Evolutionary conservation across 2,113 vertebrate species (phyloP), one percentile per base, ranked within the genome.

Genomic region (Sceloporus undulatus): DNA sequence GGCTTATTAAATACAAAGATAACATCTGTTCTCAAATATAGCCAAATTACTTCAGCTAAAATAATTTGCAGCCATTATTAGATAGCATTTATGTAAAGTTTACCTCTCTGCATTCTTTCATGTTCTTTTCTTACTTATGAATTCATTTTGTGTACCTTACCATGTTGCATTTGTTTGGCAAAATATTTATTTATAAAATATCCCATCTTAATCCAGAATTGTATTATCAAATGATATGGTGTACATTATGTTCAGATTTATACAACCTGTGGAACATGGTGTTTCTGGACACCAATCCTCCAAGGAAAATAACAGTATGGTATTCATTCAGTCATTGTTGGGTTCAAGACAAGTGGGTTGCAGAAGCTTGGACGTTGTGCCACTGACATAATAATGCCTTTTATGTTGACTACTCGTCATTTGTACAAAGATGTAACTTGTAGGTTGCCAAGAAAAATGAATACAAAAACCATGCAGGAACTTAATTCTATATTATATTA

Each of bases 1-100:
- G 56, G 56, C 56, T 54, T 85, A 77, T 77, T 66, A 77, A 77
- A 85, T 77, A 77, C 74, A 77, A 65, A 85, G 54, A 27, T 77
- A 23, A 74, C 38, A 77, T 85, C 74, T 85, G 56, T 77, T 77
- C 16, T 85, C 77, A 23, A 77, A 66, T 76, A 10, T 65, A 66
- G 27, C 77, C 34, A 77, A 65, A 77, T 77, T n/a, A 59, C 56
- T 85, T 85, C n/a, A 75, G n/a, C 19, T 27, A 40, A 85, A 85
- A 75, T 40, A 29, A 42, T 85, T 65, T 65, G 10, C 13, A 65
- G 59, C 16, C 34, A 23, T 66, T 40, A 78, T 48, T 78, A 66
- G 27, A n/a, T 25, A 79, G 40, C 16, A 23, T 6, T 65, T 14
- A 9, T 48, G 27, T 40, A 19, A 52, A 10, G 16, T n/a, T 66